Base-by-base conservation (phyloP, 2,113 vertebrate genomes). In the Rhinolophus sinicus region DNA sequence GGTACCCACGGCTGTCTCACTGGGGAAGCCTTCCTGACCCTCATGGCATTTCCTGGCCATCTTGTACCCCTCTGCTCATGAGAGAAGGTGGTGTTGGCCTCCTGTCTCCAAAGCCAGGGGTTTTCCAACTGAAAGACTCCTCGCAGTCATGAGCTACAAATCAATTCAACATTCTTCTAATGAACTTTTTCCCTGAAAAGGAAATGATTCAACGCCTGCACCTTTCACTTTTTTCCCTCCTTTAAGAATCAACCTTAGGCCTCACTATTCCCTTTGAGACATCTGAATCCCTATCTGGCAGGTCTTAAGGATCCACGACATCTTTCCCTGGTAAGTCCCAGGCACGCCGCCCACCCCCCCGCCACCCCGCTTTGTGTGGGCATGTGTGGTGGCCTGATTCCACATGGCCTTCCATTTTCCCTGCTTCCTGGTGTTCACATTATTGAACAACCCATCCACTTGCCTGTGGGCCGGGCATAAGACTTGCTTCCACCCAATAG, bases 401-500 rank as follows among this genome's bases (percentile, higher is more conserved):
- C 10, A 50, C 47, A 47, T 50, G 47, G 47, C 47, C 33, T 54
- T 19, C 3, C 6, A 7, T 35, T 3, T 22, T 13, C 50, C 19
- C 0, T 3, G 19, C 6, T 6, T 54, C 10, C 50, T 14, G 5
- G 30, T 24, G 4, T 13, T 4, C 19, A 2, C 19, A 35, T 6
- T 50, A 50, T 78, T 47, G 15, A 16, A 8, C 21, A 4, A 14
- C 10, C 15, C 9, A 1, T 4, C 33, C 8, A 3, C 30, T 26
- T 24, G 21, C 35, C 7, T 28, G 12, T 30, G 33, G 50, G 19
- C 14, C 14, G 47, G 47, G 47, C 47, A 50, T n/a, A 7, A 70
- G 28, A n/a, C 21, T 50, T n/a, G 13, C 19, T n/a, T 56, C 56
- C 47, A 50, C 9, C 12, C 47, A 50, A 12, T 50, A 1, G 47